These are phyloP conservation scores for Alexandromys fortis DNA, from an alignment of 2,113 vertebrate species.

Conservation along the genomic window DNA sequence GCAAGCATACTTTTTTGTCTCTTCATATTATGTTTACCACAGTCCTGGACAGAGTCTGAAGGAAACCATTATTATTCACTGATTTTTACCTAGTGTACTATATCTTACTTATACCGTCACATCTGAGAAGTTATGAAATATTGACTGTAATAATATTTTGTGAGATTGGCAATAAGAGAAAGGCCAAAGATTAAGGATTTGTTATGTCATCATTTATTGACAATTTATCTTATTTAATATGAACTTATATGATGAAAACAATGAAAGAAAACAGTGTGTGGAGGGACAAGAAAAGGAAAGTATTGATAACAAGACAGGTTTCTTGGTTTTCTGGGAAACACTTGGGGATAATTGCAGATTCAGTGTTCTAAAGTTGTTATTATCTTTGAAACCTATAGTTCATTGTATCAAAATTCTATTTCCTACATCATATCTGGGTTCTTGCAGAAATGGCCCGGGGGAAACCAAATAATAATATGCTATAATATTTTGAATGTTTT, in stretches of 20 bases:
- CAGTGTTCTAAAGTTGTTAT: slow-evolving; percentile 12
- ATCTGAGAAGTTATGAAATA: background rate
- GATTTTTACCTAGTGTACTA: background rate
- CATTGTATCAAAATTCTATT: background rate
- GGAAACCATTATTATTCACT: background rate
- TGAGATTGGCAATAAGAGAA: background rate
- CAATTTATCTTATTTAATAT: background rate
- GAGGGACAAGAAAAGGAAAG: background rate
- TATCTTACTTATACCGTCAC: background rate
- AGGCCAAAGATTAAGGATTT: background rate
- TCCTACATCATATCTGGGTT: slow-evolving; percentile 4
- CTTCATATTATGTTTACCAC: background rate
- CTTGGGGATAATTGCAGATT: slow-evolving; percentile 14
- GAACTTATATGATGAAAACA: background rate
- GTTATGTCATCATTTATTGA: background rate
- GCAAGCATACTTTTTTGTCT: background rate
- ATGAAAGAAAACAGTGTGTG: too few species aligned
- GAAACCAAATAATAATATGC: slow-evolving; percentile 29
- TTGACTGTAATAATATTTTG: background rate
- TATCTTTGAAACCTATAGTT: slow-evolving; percentile 30
- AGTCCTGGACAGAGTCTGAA: background rate
- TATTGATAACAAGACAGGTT: background rate
- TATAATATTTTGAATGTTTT: slow-evolving; percentile 37
- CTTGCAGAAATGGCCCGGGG: slow-evolving; percentile 5
- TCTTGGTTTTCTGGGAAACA: slow-evolving; percentile 8